phyloP scores from a whole-genome alignment of 2,888 invertebrate genomes.

The Opisthograptis luteolata region DNA sequence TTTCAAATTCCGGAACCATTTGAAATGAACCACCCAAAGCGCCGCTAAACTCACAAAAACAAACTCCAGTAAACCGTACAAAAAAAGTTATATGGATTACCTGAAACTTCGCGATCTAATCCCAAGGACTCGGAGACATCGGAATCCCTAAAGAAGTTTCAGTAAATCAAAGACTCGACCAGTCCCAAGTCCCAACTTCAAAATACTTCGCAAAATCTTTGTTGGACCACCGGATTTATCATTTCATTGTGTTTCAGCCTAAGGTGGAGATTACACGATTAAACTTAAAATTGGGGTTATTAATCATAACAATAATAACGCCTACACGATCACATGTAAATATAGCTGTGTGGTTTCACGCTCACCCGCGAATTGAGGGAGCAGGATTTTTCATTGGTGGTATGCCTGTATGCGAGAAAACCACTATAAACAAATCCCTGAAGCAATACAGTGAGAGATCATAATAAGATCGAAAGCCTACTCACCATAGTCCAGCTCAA shows the following conservation, averaged over 20 bases:
- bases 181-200: conserved; percentile 9
- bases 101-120: conserved; percentile 20
- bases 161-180: conserved; percentile 24
- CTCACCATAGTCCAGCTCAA: too few species aligned
- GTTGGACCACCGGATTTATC: conserved; percentile 25
- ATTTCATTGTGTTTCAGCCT: conserved; percentile 27
- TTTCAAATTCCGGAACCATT: not conserved
- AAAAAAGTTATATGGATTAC: conserved; percentile 24
- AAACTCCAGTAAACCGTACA: conserved; percentile 15
- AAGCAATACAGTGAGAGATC: too few species aligned
- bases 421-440: too few species aligned
- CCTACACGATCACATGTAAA: too few species aligned
- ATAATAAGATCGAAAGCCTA: too few species aligned
- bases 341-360: too few species aligned
- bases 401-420: too few species aligned
- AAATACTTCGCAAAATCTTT: conserved; percentile 14
- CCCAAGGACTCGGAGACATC: conserved; percentile 21
- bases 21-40: conserved; percentile 8
- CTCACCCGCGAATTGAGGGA: too few species aligned
- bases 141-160: conserved; percentile 22
- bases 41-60: conserved; percentile 11
- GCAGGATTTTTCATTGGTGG: too few species aligned
- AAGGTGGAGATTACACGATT: too few species aligned
- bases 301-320: too few species aligned
- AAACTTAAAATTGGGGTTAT: too few species aligned